Percentiles rank a stretch among this genome's conserved stretches.
Conservation (phyloP, 2,888 invertebrate genomes). For the Trachelus tabidus region DNA sequence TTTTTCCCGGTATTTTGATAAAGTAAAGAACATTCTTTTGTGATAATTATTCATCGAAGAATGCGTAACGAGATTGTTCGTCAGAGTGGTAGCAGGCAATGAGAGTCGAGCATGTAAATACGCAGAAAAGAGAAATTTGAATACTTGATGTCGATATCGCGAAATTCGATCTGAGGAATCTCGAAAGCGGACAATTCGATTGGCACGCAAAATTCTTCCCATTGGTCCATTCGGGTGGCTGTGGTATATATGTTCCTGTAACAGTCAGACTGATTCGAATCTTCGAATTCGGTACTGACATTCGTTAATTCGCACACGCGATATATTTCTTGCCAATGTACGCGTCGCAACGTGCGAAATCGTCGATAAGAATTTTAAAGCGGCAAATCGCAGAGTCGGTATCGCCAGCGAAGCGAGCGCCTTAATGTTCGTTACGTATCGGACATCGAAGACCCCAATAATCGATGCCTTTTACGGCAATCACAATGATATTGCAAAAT, state of each 20-base stretch:
- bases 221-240: not conserved
- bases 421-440: not conserved
- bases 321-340: not conserved
- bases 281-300: not conserved
- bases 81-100: not conserved
- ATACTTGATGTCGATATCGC: not conserved
- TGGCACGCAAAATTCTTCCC: not conserved
- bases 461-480: not conserved
- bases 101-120: not conserved
- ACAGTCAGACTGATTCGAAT: not conserved
- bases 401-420: not conserved
- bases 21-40: not conserved
- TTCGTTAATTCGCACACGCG: not conserved
- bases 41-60: not conserved
- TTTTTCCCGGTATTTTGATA: too few species aligned
- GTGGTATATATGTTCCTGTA: not conserved
- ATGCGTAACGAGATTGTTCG: not conserved
- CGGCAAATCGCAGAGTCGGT: not conserved
- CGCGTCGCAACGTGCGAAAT: not conserved
- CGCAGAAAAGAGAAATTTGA: not conserved
- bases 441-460: not conserved
- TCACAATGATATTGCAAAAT: not conserved
- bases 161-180: not conserved
- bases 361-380: not conserved
- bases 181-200: not conserved